phyloP scores from a whole-genome alignment of 2,113 vertebrate species.

The Anoura caudifer region DNA sequence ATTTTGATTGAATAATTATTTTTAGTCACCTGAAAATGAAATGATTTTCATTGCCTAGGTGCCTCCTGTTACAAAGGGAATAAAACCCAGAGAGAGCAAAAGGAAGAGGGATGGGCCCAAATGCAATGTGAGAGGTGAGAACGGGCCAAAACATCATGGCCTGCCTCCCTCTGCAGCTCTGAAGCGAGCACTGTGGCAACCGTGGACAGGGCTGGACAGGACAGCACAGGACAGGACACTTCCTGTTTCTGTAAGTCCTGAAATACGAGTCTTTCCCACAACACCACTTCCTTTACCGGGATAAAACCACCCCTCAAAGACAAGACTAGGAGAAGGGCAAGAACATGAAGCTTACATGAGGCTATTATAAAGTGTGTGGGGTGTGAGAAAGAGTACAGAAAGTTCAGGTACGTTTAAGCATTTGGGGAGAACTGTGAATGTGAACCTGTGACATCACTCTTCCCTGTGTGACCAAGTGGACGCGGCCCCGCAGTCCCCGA shows the following conservation, averaged over 20 bases:
- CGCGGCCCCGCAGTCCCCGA: too few species aligned
- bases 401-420: background rate
- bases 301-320: background rate
- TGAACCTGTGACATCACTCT: background rate
- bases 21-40: conserved; percentile 11
- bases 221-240: too few species aligned
- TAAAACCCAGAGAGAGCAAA: background rate
- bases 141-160: background rate
- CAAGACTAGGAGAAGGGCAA: background rate
- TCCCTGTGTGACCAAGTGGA: background rate
- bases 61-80: background rate
- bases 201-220: background rate
- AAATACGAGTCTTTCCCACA: background rate
- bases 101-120: background rate
- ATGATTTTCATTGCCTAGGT: conserved; percentile 22
- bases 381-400: background rate
- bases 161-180: background rate
- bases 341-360: background rate
- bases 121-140: background rate
- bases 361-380: background rate
- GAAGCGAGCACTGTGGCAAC: background rate
- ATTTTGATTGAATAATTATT: conserved; percentile 38
- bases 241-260: background rate
- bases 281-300: background rate
- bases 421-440: background rate